Evolutionary conservation across 2,888 invertebrate species (phyloP).

Genomic region (Schrankia costaestrigalis): DNA sequence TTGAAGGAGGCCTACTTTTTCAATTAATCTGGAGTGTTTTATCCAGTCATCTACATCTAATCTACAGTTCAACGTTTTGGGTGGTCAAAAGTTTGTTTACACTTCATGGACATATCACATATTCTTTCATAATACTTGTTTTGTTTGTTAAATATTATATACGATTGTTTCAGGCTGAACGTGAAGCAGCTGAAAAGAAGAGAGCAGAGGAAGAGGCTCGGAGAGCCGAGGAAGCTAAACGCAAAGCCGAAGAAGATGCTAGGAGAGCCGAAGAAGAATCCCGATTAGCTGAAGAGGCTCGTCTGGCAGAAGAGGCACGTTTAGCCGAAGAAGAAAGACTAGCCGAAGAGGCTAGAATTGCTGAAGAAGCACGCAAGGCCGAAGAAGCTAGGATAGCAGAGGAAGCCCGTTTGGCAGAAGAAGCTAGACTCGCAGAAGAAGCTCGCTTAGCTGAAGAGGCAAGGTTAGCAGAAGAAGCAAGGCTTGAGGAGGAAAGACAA

Average conservation of each 20-base stretch:
- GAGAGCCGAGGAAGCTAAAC: conserved; percentile 72
- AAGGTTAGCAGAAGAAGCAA: conserved; percentile 57
- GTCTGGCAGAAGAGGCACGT: conserved; percentile 60
- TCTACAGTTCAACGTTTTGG: not conserved
- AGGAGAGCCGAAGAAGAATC: conserved; percentile 65
- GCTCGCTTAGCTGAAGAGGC: conserved; percentile 43
- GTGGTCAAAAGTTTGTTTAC: not conserved
- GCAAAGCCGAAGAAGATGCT: conserved; percentile 57
- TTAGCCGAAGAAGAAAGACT: conserved; percentile 55
- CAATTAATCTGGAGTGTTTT: too few species aligned
- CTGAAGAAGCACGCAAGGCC: conserved; percentile 43
- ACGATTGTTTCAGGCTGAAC: conserved; percentile 48
- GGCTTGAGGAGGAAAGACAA: conserved; percentile 62
- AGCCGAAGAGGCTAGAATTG: conserved; percentile 61
- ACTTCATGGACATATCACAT: not conserved
- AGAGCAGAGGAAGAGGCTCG: conserved; percentile 80
- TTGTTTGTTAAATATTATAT: too few species aligned
- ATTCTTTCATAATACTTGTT: too few species aligned
- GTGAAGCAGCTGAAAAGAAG: conserved; percentile 70
- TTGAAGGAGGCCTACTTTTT: too few species aligned
- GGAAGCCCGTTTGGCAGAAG: conserved; percentile 70
- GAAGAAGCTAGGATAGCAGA: conserved; percentile 72
- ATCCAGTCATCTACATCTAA: too few species aligned
- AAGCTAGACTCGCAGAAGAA: conserved; percentile 56
- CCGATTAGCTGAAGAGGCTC: conserved; percentile 63